Conservation (phyloP, 1,140 invertebrate species). For the Zelostemma sp. region DNA sequence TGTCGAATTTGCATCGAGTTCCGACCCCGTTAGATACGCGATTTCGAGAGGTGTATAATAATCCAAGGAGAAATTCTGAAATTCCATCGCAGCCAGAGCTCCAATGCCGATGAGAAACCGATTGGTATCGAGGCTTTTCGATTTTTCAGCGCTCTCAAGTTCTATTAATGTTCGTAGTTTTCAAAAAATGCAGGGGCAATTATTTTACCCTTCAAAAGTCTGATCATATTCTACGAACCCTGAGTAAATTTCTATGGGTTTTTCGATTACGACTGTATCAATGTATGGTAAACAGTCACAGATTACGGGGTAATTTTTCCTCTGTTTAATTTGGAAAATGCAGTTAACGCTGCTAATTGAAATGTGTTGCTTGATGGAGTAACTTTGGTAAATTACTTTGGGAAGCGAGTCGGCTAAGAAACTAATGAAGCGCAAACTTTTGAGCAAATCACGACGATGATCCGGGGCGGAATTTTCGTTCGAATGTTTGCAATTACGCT, state of each 20-base stretch:
- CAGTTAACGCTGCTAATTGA: background rate
- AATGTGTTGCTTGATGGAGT: background rate
- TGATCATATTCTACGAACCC: no score
- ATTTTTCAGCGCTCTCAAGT: no score
- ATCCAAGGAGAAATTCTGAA: background rate
- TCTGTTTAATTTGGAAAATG: no score
- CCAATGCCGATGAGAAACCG: background rate
- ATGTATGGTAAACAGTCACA: no score
- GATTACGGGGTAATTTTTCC: no score
- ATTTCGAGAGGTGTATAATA: background rate
- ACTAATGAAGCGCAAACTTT: slow-evolving; percentile 1
- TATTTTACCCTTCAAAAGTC: no score
- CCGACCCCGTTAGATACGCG: background rate
- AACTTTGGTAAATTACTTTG: background rate
- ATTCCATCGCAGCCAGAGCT: background rate
- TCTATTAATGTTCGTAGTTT: no score
- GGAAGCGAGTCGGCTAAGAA: background rate
- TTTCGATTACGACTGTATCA: no score
- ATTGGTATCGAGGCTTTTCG: no score
- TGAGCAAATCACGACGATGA: background rate
- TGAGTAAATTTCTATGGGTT: no score
- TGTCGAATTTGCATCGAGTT: slow-evolving; percentile 6
- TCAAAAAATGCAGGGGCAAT: no score
- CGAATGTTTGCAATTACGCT: background rate
- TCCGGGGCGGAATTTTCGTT: background rate